Conservation (phyloP, 1,140 invertebrate species). For the Neodiprion pinetum region DNA sequence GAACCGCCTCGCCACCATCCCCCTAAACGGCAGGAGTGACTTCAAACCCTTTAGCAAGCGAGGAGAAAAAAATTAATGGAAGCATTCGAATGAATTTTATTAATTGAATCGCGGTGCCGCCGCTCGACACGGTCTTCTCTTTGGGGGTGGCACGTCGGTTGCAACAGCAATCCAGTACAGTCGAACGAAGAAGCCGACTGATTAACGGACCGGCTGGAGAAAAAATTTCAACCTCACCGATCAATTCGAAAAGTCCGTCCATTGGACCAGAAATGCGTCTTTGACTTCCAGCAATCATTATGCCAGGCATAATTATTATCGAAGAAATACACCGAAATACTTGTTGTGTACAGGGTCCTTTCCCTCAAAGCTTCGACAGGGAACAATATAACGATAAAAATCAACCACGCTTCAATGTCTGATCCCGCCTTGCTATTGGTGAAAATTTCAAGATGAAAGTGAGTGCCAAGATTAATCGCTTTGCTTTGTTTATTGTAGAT, state of each 20-base stretch:
- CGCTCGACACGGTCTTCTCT: constrained; percentile 4
- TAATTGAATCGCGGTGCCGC: constrained; percentile 50
- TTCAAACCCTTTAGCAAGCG: constrained; percentile 19
- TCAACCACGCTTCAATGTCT: too few relatives aligned
- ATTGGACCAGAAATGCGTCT: not conserved
- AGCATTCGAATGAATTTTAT: constrained; percentile 58
- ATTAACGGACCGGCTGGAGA: not conserved
- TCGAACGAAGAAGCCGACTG: not conserved
- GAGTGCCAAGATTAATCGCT: too few relatives aligned
- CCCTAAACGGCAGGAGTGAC: constrained; percentile 46
- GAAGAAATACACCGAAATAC: not conserved
- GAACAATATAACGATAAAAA: too few relatives aligned
- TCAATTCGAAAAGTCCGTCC: not conserved
- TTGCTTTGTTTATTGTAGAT: too few relatives aligned
- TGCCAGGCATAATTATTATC: not conserved
- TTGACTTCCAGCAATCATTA: not conserved
- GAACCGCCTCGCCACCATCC: constrained; percentile 34
- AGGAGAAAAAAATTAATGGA: constrained; percentile 54
- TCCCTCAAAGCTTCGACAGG: too few relatives aligned
- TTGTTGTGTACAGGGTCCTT: too few relatives aligned
- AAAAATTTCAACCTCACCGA: not conserved
- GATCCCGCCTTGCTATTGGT: too few relatives aligned
- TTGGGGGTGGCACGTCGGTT: not conserved
- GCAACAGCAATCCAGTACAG: not conserved
- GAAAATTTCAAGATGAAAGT: too few relatives aligned